These are phyloP conservation scores for Drosophila antonietae DNA, from an alignment of 2,888 invertebrate genomes.

Conservation along the genomic window DNA sequence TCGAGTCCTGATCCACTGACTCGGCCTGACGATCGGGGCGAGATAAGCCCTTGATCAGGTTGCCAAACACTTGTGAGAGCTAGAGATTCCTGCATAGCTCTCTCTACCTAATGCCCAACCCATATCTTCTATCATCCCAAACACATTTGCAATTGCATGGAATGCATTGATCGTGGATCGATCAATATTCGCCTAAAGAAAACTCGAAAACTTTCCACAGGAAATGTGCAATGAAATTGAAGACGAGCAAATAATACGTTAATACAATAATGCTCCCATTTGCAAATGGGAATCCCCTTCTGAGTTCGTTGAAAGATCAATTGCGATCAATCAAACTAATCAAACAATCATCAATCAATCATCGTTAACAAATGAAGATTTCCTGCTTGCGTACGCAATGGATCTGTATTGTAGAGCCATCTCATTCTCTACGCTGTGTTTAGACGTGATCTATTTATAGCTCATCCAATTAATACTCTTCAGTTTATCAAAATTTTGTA, in stretches of 20 bases:
- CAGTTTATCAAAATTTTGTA: slow-evolving; percentile 16
- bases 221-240: slow-evolving; percentile 50
- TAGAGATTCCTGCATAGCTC: not conserved
- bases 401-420: not conserved
- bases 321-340: slow-evolving; percentile 11
- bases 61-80: slow-evolving; percentile 65
- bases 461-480: not conserved
- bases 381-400: slow-evolving; percentile 22
- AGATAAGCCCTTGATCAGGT: slow-evolving; percentile 78
- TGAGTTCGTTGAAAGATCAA: not conserved
- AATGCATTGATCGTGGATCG: not conserved
- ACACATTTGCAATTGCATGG: slow-evolving; percentile 42
- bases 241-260: slow-evolving; percentile 28
- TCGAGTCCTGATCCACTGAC: slow-evolving; percentile 61
- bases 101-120: not conserved
- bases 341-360: slow-evolving; percentile 20
- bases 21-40: slow-evolving; percentile 65
- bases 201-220: slow-evolving; percentile 28
- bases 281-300: slow-evolving; percentile 21
- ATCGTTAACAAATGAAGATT: slow-evolving; percentile 12
- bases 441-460: not conserved
- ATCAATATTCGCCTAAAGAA: slow-evolving; percentile 15
- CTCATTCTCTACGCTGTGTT: not conserved
- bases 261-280: slow-evolving; percentile 23
- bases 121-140: slow-evolving; percentile 31